phyloP scores from a whole-genome alignment of 2,797 vertebrate genomes.

The Enteromius treurensis region DNA sequence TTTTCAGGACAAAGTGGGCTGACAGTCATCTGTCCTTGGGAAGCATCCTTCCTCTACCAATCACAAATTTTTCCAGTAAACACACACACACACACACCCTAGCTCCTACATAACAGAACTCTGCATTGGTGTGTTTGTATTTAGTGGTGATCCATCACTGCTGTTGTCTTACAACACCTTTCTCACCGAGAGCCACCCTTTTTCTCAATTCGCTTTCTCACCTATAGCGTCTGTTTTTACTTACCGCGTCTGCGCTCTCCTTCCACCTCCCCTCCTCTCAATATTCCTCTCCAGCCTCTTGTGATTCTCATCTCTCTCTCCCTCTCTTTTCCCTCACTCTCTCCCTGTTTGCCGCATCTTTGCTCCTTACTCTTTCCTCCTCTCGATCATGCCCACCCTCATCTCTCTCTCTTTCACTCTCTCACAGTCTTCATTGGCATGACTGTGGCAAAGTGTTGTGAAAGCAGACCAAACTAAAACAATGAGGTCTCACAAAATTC shows the following conservation, averaged over 20 bases:
- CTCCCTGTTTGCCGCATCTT: conserved; percentile 45
- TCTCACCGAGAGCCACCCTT: conserved; percentile 35
- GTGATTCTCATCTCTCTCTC: conserved; percentile 42
- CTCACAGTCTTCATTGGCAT: conserved; percentile 8
- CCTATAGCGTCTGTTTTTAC: conserved; percentile 41
- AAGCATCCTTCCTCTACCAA: conserved; percentile 34
- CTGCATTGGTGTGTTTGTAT: conserved; percentile 12
- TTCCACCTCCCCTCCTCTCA: conserved; percentile 21
- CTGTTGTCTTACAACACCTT: conserved; percentile 23
- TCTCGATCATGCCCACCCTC: conserved; percentile 41
- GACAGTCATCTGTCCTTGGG: conserved; percentile 50
- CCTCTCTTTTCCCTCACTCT: conserved; percentile 23
- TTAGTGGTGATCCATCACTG: not conserved
- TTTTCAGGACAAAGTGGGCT: conserved; percentile 16
- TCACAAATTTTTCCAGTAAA: not conserved
- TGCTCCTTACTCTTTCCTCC: conserved; percentile 54
- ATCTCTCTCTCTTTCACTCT: conserved; percentile 12
- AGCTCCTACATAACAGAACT: not conserved
- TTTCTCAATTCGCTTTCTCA: conserved; percentile 4
- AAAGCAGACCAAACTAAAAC: conserved; percentile 5
- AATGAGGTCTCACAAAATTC: not conserved
- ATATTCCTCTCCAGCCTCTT: conserved; percentile 28
- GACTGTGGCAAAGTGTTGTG: not conserved
- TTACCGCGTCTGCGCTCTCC: conserved; percentile 18
- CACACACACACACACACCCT: not conserved